Percentiles rank a stretch among this genome's conserved stretches.
Evolutionary conservation across 2,797 vertebrate genomes (phyloP).

Genomic region (Petrocephalus schoutedeni): DNA sequence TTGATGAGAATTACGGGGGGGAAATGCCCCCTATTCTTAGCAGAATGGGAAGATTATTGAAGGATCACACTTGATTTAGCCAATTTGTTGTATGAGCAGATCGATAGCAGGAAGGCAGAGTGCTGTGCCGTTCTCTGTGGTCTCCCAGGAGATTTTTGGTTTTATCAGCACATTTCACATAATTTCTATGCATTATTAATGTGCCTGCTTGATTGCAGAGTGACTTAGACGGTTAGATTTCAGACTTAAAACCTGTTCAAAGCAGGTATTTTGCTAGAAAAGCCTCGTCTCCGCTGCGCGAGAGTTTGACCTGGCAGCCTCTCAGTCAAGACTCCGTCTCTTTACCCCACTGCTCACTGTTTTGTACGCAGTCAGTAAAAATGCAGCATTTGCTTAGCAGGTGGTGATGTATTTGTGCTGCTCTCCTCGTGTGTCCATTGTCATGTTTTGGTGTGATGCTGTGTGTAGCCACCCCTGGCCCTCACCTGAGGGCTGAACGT

Average conservation of each 20-base stretch:
- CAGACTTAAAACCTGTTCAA: background rate
- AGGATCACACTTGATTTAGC: background rate
- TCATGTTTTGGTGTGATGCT: background rate
- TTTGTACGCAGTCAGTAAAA: background rate
- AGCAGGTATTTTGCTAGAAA: background rate
- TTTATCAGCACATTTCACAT: conserved; percentile 1
- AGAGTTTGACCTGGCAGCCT: background rate
- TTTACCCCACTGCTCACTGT: background rate
- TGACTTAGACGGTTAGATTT: background rate
- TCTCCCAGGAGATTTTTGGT: conserved; percentile 1
- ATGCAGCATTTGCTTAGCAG: background rate
- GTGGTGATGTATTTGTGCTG: background rate
- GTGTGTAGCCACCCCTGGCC: background rate
- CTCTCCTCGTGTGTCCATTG: background rate
- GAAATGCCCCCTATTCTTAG: background rate
- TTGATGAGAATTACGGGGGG: background rate
- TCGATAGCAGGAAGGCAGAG: background rate
- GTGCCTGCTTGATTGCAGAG: background rate
- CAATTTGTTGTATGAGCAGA: background rate
- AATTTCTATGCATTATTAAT: conserved; percentile 17
- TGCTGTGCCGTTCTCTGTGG: background rate
- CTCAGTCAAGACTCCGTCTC: background rate
- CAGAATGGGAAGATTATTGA: background rate
- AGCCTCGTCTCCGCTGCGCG: background rate
- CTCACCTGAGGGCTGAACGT: background rate